Percentiles rank a stretch among this genome's conserved stretches.
phyloP scores from a whole-genome alignment of 2,888 invertebrate genomes.

The Monoplex corrugatus region DNA sequence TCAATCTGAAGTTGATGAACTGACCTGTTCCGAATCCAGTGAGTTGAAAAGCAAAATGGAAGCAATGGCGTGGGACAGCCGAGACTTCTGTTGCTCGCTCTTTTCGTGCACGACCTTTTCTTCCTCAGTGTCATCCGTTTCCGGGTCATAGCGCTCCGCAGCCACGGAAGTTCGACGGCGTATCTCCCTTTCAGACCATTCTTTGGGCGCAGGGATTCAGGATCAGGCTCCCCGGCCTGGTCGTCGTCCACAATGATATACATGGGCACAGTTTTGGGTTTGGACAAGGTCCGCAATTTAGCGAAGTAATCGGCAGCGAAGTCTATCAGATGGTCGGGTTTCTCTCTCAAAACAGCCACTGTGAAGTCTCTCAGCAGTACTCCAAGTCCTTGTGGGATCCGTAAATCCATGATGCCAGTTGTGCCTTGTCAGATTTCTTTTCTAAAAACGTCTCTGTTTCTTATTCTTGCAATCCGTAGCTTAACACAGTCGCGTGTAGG shows the following conservation, averaged over 20 bases:
- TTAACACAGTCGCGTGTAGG: no score
- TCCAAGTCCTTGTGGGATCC: slow-evolving; percentile 80
- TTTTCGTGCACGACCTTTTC: slow-evolving; percentile 78
- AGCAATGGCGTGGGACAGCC: slow-evolving; percentile 75
- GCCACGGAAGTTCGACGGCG: slow-evolving; percentile 79
- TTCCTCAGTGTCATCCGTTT: slow-evolving; percentile 77
- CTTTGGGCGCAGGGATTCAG: slow-evolving; percentile 73
- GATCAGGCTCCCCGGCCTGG: slow-evolving; percentile 78
- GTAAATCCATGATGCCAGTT: slow-evolving; percentile 79
- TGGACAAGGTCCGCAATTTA: slow-evolving; percentile 63
- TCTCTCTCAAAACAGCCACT: slow-evolving; percentile 78
- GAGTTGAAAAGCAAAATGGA: slow-evolving; percentile 79
- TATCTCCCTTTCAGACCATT: slow-evolving; percentile 58
- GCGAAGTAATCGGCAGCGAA: slow-evolving; percentile 80
- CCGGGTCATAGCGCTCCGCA: slow-evolving; percentile 79
- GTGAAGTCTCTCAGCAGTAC: slow-evolving; percentile 80
- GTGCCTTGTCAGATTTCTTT: no score
- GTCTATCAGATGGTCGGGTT: slow-evolving; percentile 77
- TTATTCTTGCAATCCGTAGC: no score
- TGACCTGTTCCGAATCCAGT: slow-evolving; percentile 79
- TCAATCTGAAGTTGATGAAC: no score
- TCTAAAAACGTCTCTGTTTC: no score
- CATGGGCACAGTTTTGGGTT: slow-evolving; percentile 77
- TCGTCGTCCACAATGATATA: slow-evolving; percentile 81
- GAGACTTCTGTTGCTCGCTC: slow-evolving; percentile 77